Base-by-base conservation (phyloP, 2,888 invertebrate genomes). In the Tridacna gigas region DNA sequence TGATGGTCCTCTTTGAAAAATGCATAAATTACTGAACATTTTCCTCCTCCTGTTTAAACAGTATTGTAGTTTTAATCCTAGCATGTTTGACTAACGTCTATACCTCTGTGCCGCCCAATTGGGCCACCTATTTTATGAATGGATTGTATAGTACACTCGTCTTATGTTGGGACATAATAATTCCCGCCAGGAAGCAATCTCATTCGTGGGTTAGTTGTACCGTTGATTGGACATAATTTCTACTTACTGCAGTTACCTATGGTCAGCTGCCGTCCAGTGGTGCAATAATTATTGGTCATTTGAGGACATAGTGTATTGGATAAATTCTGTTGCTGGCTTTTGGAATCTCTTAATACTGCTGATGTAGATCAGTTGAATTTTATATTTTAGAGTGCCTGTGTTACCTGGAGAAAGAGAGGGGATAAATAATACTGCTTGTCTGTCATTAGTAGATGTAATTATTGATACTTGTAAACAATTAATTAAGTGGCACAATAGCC, bases 111-210 rank as follows among this genome's bases (percentile, higher is more conserved):
- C 61, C 51, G 66, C 86, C 61, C 86, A 60, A 65, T 66, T 80
- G 77, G 82, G 75, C 80, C 48, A 65, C 80, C 80, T 71, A 71
- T 80, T 82, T 86, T 86, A 86, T 86, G 86, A 86, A 86, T 86
- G 86, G 86, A 82, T 82, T 80, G 86, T 82, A 83, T 82, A 83
- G 80, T 86, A 82, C 86, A 82, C 82, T 86, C 86, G 79, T 86
- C 75, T 83, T 82, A 77, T 77, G 63, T 74, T 84, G 82, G 84
- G 82, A 84, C 84, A 82, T 69, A 65, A 82, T 71, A 81, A 76
- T 79, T 74, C 80, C 86, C 86, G 75, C 75, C 77, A 76, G 80
- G 80, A 84, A 67, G 66, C 45, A 65, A 74, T 76, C 73, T 78
- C 82, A 86, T 80, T 86, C 77, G 80, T 80, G 77, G 82, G 78